phyloP scores from a whole-genome alignment of 2,797 vertebrate genomes.

The Poeciliopsis turneri region DNA sequence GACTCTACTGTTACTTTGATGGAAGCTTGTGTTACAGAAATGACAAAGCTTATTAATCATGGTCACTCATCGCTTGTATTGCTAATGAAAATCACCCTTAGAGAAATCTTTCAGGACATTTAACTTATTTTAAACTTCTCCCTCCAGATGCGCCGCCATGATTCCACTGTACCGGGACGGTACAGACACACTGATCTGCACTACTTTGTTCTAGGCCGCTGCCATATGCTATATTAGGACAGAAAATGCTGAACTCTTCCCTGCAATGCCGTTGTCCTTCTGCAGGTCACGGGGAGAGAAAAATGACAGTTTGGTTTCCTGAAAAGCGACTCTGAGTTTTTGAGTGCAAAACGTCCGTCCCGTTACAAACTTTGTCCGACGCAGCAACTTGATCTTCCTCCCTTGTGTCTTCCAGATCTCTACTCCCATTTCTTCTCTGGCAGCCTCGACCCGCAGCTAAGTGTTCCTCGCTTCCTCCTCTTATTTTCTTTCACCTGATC shows the following conservation, averaged over 20 bases:
- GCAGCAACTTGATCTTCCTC: slow-evolving; percentile 57
- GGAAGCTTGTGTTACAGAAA: slow-evolving; percentile 11
- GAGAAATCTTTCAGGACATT: neutral
- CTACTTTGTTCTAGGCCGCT: slow-evolving; percentile 37
- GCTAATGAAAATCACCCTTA: neutral
- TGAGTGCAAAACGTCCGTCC: slow-evolving; percentile 46
- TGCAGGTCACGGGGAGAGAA: slow-evolving; percentile 67
- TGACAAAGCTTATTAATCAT: slow-evolving; percentile 5
- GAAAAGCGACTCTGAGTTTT: slow-evolving; percentile 37
- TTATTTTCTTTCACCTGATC: slow-evolving; percentile 55
- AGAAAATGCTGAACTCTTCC: slow-evolving; percentile 54
- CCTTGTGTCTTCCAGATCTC: slow-evolving; percentile 40
- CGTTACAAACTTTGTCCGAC: slow-evolving; percentile 54
- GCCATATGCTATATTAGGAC: slow-evolving; percentile 53
- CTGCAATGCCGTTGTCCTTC: slow-evolving; percentile 76
- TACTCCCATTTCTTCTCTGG: slow-evolving; percentile 50
- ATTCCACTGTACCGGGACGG: slow-evolving; percentile 1
- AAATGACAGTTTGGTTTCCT: slow-evolving; percentile 73
- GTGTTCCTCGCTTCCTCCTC: slow-evolving; percentile 43
- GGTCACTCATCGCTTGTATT: neutral
- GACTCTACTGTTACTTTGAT: slow-evolving; percentile 17
- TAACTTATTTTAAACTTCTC: neutral
- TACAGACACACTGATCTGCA: slow-evolving; percentile 20
- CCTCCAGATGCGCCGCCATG: slow-evolving; percentile 7
- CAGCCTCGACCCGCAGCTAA: slow-evolving; percentile 31